A percentile compares a stretch with the other conserved stretches of the same genome.
These are phyloP conservation scores for Henricia sp. DNA, from an alignment of 53 echinoderm and acorn worm species.

Conservation along the genomic window DNA sequence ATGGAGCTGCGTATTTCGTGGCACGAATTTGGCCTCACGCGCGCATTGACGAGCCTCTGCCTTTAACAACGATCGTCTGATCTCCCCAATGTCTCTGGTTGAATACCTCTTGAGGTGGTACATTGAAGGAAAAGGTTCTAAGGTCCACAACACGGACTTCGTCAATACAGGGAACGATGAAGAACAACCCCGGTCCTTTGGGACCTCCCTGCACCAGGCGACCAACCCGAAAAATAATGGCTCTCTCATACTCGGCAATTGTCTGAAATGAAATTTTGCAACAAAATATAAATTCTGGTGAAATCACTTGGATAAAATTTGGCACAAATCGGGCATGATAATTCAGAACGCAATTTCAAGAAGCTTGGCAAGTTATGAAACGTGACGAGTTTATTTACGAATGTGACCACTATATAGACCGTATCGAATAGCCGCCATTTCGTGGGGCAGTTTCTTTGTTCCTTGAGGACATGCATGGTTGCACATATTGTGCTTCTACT, in stretches of 20 bases:
- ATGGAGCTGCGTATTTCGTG: too few relatives aligned
- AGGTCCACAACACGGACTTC: constrained; percentile 67
- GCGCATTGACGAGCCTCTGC: too few relatives aligned
- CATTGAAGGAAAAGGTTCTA: constrained; percentile 80
- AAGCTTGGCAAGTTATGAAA: neutral
- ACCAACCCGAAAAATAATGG: constrained; percentile 91
- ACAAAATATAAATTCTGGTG: neutral
- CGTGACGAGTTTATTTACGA: too few relatives aligned
- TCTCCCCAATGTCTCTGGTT: neutral
- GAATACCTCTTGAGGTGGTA: constrained; percentile 83
- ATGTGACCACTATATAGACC: too few relatives aligned
- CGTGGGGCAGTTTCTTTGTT: too few relatives aligned
- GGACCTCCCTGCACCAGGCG: constrained; percentile 86
- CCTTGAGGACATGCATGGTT: too few relatives aligned
- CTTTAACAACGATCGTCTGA: too few relatives aligned
- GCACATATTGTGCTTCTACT: too few relatives aligned
- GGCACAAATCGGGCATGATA: neutral
- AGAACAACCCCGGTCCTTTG: constrained; percentile 89
- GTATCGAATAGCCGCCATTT: too few relatives aligned
- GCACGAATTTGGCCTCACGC: too few relatives aligned
- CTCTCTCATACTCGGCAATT: constrained; percentile 78
- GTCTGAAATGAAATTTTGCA: constrained; percentile 21
- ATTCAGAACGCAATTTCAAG: too few relatives aligned
- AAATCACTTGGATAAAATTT: neutral
- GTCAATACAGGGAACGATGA: constrained; percentile 82